phyloP scores from a whole-genome alignment of 2,113 vertebrate genomes.

The Morone chrysops region DNA sequence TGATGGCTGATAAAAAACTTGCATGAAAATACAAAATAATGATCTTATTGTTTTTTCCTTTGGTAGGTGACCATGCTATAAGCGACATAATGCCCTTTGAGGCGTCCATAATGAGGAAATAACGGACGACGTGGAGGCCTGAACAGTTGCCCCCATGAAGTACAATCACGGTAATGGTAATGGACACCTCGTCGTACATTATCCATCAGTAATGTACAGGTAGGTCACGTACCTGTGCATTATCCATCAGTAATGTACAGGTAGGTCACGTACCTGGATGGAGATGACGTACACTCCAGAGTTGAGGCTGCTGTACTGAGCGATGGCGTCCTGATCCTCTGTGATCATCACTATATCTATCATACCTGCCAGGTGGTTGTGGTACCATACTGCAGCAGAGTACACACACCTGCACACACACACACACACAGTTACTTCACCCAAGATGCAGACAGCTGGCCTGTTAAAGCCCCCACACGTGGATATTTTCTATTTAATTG shows the following conservation, averaged over 20 bases:
- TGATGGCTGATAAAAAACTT: no score
- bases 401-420: constrained; percentile 90
- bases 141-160: no score
- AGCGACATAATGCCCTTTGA: no score
- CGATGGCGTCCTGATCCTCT: constrained; percentile 87
- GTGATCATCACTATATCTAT: constrained; percentile 96
- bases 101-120: no score
- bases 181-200: no score
- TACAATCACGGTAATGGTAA: no score
- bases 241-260: no score
- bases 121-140: no score
- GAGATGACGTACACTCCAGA: constrained; percentile 94
- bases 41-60: no score
- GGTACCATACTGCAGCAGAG: constrained; percentile 94
- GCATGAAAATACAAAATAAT: no score
- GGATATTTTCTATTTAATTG: not conserved
- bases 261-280: constrained; percentile 85
- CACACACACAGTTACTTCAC: constrained; percentile 35
- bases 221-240: not conserved
- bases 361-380: constrained; percentile 90
- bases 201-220: not conserved
- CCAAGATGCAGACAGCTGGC: constrained; percentile 16
- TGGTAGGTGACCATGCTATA: no score
- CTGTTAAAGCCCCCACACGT: constrained; percentile 16
- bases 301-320: constrained; percentile 87